phyloP scores from a whole-genome alignment of 2,888 invertebrate genomes.

The Amphimallon solstitiale region DNA sequence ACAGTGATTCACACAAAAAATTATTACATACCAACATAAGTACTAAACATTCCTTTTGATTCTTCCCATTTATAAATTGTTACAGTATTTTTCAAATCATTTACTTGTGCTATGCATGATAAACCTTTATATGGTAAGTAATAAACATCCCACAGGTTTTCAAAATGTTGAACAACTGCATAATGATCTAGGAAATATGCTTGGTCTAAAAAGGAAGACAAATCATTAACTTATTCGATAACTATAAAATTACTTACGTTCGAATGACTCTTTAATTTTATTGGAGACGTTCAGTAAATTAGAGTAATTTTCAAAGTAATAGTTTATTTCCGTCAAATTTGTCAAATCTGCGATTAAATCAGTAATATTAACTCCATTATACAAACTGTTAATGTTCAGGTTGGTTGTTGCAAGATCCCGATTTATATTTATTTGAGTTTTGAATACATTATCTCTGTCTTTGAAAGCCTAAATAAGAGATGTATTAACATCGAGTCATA shows the following conservation, averaged over 20 bases:
- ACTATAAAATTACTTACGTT: slow-evolving; percentile 48
- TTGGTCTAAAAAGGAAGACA: slow-evolving; percentile 52
- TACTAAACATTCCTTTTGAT: neutral
- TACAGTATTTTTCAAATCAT: neutral
- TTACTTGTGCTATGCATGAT: neutral
- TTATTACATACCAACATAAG: neutral
- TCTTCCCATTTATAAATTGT: neutral
- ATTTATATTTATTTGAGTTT: slow-evolving; percentile 52
- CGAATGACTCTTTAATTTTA: slow-evolving; percentile 54
- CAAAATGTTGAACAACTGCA: slow-evolving; percentile 48
- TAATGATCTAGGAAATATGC: slow-evolving; percentile 54
- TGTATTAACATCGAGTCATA: no score
- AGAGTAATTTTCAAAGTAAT: slow-evolving; percentile 58
- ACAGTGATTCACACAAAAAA: no score
- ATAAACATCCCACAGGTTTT: slow-evolving; percentile 7
- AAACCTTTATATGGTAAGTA: neutral
- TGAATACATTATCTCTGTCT: neutral
- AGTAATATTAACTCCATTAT: slow-evolving; percentile 55
- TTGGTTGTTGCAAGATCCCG: slow-evolving; percentile 54
- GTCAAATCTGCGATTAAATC: slow-evolving; percentile 55
- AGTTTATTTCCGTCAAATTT: slow-evolving; percentile 48
- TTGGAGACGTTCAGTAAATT: slow-evolving; percentile 52
- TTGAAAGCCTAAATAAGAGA: slow-evolving; percentile 51
- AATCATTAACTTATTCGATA: neutral
- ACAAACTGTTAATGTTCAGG: slow-evolving; percentile 53